Base-by-base conservation (phyloP, 1,140 invertebrate species). In the Trypoxylus dichotomus region DNA sequence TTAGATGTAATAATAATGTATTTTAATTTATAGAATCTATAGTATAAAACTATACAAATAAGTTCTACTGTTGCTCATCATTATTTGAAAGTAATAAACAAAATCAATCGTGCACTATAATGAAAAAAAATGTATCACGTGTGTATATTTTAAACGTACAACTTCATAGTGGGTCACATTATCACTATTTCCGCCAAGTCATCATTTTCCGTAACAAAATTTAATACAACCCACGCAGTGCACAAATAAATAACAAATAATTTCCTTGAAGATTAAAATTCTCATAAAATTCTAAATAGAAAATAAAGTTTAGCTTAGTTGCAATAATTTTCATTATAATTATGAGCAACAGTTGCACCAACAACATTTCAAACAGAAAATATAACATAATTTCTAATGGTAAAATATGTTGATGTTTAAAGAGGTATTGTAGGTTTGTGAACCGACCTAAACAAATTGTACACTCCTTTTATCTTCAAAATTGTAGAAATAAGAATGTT, bases 401-500 rank as follows among this genome's bases (percentile, higher is more conserved):
- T 58, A 21, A 19, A 58, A 19, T 58, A 58, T 68, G 60, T 68
- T 27, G 19, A 68, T 27, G 27, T 68, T 13, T 68, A 68, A 68
- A 68, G 60, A 68, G 27, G 27, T 68, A 68, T 68, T 27, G 27
- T 19, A 68, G 21, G 7, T 68, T 27, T n/a, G n/a, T n/a, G 15
- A 68, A 68, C 60, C 60, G 60, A 68, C 60, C 60, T 68, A 68
- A 68, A 68, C 60, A 68, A 68, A 68, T 24, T 27, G 60, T 68
- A 68, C 60, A 68, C 60, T 68, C 60, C 60, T 68, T 68, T 68
- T 68, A 68, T 68, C 60, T 68, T 68, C 60, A 68, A 68, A 68
- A 24, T 68, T 68, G 60, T 24, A 68, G 60, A 68, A 24, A 68
- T 68, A 68, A 68, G 60, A 68, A 27, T 68, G 60, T 68, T 68